Evolutionary conservation across 1,140 invertebrate genomes (phyloP).

Genomic region (Pseudomyrmex pallidus): DNA sequence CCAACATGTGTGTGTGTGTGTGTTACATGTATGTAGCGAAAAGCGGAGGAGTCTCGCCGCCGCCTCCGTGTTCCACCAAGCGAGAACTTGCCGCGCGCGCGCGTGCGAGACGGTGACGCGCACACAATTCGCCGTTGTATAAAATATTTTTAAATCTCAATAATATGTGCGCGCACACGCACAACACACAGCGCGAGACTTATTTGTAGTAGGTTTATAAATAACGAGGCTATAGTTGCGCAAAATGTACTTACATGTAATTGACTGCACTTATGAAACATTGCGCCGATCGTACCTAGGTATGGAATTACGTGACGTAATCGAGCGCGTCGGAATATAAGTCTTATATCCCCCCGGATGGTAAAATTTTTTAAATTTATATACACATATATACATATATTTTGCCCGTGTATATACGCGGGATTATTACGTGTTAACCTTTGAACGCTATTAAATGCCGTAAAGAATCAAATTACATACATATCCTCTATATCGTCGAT

Average conservation of each 20-base stretch:
- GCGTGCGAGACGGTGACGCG: background rate
- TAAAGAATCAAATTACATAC: background rate
- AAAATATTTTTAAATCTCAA: conserved; percentile 10
- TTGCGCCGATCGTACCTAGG: background rate
- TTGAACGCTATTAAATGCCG: background rate
- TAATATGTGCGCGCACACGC: background rate
- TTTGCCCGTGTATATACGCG: too few species aligned
- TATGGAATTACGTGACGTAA: conserved; percentile 25
- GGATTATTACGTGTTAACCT: conserved; percentile 3
- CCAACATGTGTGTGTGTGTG: background rate
- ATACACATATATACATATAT: background rate
- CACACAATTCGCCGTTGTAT: conserved; percentile 10
- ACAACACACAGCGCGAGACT: background rate
- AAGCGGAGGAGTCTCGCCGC: background rate
- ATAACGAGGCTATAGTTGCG: conserved; percentile 21
- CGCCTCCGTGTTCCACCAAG: background rate
- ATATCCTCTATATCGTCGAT: background rate
- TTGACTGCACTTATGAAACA: conserved; percentile 15
- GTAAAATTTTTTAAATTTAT: conserved; percentile 17
- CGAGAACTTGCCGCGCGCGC: background rate
- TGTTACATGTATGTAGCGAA: conserved; percentile 36
- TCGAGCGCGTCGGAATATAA: conserved; percentile 9
- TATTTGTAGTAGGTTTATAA: conserved; percentile 27
- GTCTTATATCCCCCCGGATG: background rate
- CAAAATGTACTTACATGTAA: conserved; percentile 23